phyloP scores from a whole-genome alignment of 2,113 vertebrate genomes.

The Mohoua ochrocephala region DNA sequence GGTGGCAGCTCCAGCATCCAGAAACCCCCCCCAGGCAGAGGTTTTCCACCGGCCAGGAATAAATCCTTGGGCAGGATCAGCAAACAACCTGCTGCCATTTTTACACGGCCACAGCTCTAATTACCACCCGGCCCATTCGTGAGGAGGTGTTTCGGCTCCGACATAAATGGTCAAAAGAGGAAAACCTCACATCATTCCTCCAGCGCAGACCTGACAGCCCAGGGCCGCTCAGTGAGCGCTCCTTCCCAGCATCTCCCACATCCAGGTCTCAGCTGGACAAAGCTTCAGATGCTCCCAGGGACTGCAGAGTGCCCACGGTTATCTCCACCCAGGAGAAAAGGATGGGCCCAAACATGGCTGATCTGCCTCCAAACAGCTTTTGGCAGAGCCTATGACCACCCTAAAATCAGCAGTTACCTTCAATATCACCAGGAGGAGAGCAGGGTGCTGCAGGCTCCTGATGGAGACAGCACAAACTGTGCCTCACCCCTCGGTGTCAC shows the following conservation, averaged over 20 bases:
- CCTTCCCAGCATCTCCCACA: not conserved
- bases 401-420: not conserved
- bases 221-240: fast-evolving
- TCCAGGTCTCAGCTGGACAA: fast-evolving
- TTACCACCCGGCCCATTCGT: fast-evolving
- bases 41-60: not conserved
- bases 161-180: not conserved
- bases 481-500: not conserved
- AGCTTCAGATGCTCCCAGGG: not conserved
- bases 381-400: not conserved
- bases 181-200: fast-evolving
- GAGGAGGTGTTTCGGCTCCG: not conserved
- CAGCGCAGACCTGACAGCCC: not conserved
- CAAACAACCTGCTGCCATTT: not conserved
- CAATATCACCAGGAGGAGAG: not conserved
- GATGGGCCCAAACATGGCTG: fast-evolving
- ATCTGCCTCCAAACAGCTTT: not conserved
- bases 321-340: fast-evolving
- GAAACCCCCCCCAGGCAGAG: not conserved
- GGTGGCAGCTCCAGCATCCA: not conserved
- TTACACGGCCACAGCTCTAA: not conserved
- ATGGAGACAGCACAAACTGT: not conserved
- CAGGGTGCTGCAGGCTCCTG: not conserved
- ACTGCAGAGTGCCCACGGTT: fast-evolving
- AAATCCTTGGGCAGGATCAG: not conserved